phyloP scores from a whole-genome alignment of 2,113 vertebrate species.

The Origma solitaria region DNA sequence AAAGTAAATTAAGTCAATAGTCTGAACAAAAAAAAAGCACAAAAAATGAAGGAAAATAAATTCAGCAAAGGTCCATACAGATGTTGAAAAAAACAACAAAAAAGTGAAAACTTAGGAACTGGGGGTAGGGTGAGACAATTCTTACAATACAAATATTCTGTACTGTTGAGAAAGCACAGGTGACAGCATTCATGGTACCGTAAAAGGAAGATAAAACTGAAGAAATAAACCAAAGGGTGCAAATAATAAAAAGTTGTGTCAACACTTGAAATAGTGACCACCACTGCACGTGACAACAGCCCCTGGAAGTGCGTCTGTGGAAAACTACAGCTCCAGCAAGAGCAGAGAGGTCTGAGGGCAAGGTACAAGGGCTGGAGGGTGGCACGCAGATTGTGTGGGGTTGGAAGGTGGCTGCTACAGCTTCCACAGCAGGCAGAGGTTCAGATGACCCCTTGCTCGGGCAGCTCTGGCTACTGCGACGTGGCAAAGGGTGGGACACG shows the following conservation, averaged over 20 bases:
- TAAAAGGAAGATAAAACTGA: background rate
- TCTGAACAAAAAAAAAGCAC: background rate
- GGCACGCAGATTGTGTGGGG: fast-evolving
- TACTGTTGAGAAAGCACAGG: background rate
- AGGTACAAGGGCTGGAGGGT: background rate
- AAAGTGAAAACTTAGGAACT: background rate
- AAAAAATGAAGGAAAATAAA: background rate
- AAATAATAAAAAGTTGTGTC: background rate
- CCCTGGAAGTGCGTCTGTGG: background rate
- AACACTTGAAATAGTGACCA: background rate
- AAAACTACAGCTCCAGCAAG: background rate
- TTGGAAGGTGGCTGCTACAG: background rate
- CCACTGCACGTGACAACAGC: background rate
- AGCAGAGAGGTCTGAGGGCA: background rate
- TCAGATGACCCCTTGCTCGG: background rate
- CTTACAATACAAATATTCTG: background rate
- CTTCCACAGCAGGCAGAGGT: background rate
- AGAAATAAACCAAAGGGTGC: background rate
- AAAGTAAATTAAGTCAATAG: background rate
- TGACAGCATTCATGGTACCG: background rate
- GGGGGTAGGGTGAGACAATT: background rate
- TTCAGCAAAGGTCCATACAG: background rate
- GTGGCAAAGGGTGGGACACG: fast-evolving
- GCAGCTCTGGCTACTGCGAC: background rate
- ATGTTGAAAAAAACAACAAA: background rate